phyloP scores from a whole-genome alignment of 53 echinoderm and acorn worm species.

The Echinometra lucunter region DNA sequence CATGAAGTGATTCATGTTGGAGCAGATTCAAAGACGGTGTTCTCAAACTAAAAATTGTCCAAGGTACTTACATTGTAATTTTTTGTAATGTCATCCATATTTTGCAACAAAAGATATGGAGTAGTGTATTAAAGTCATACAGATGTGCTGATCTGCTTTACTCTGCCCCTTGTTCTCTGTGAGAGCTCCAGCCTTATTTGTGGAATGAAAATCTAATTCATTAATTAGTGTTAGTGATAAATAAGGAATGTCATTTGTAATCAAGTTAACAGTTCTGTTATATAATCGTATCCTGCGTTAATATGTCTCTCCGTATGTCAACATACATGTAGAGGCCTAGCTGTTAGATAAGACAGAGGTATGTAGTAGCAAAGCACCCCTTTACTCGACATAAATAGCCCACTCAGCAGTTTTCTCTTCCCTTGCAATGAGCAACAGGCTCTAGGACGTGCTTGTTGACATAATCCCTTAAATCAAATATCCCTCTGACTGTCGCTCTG shows the following conservation, averaged over 20 bases:
- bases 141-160: too few relatives aligned
- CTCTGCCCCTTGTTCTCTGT: too few relatives aligned
- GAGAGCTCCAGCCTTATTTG: too few relatives aligned
- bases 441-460: conserved; percentile 42
- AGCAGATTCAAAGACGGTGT: neutral
- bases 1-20: too few relatives aligned
- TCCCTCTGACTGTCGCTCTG: conserved; percentile 35
- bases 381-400: conserved; percentile 9
- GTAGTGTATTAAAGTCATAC: too few relatives aligned
- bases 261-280: neutral
- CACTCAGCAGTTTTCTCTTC: conserved; percentile 65
- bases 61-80: too few relatives aligned
- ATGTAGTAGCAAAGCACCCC: neutral
- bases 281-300: neutral
- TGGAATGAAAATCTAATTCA: neutral
- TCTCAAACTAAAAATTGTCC: too few relatives aligned
- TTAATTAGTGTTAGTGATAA: too few relatives aligned
- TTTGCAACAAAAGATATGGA: too few relatives aligned
- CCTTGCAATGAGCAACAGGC: neutral
- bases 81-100: too few relatives aligned
- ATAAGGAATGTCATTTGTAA: neutral
- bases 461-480: conserved; percentile 66
- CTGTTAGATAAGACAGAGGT: neutral
- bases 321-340: neutral
- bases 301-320: neutral